Evolutionary conservation across 53 echinoderm and acorn worm genomes (phyloP).

Genomic region (Crossaster papposus): DNA sequence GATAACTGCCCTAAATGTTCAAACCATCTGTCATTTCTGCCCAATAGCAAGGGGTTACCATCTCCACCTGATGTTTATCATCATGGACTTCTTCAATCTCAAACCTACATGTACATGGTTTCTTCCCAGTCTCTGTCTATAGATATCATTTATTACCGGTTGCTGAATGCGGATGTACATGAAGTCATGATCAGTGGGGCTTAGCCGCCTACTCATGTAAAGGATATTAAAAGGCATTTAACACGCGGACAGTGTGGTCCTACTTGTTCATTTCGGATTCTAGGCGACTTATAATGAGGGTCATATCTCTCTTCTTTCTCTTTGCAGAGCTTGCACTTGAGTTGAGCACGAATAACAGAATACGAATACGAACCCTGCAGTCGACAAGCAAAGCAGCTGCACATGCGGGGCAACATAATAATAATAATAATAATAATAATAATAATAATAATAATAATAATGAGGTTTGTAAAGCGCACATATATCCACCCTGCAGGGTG

Average conservation of each 20-base stretch:
- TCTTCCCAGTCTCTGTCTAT: not conserved
- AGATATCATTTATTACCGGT: not conserved
- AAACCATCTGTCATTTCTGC: conserved; percentile 28
- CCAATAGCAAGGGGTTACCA: not conserved
- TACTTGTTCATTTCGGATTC: not conserved
- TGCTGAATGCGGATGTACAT: not conserved
- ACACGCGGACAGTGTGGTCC: not conserved
- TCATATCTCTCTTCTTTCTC: not conserved
- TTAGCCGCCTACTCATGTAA: not conserved
- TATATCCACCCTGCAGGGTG: too few relatives aligned
- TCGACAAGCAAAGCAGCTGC: not conserved
- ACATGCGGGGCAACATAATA: not conserved
- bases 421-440: too few relatives aligned
- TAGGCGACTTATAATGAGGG: not conserved
- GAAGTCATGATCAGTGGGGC: not conserved
- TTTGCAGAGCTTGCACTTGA: not conserved
- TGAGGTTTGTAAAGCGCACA: too few relatives aligned
- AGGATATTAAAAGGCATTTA: not conserved
- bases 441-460: too few relatives aligned
- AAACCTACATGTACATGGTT: not conserved
- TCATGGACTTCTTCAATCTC: conserved; percentile 1
- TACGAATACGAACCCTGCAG: not conserved
- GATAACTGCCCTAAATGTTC: not conserved
- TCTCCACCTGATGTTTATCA: not conserved
- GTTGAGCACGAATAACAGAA: too few relatives aligned